These are phyloP conservation scores for Eupithecia vulgata DNA, from an alignment of 2,888 invertebrate genomes.

Conservation along the genomic window DNA sequence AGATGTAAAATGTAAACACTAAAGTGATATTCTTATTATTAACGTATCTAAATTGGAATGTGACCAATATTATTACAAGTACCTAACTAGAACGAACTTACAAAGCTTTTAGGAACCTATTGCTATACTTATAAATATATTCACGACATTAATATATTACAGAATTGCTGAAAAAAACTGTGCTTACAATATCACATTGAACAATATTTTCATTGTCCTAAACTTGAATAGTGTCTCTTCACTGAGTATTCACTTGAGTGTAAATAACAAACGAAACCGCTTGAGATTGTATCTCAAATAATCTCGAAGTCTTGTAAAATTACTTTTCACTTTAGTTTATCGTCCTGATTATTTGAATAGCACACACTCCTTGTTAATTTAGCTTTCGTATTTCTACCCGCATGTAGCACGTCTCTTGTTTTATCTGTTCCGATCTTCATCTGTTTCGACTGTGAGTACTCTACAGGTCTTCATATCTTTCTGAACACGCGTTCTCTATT, in stretches of 20 bases:
- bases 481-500: neutral
- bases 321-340: slow-evolving; percentile 4
- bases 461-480: neutral
- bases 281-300: neutral
- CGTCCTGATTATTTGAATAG: neutral
- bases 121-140: slow-evolving; percentile 62
- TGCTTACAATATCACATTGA: slow-evolving; percentile 81
- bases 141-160: slow-evolving; percentile 79
- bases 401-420: neutral
- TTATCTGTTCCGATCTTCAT: neutral
- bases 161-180: slow-evolving; percentile 67
- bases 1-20: slow-evolving; percentile 51
- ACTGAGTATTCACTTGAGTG: slow-evolving; percentile 37
- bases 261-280: slow-evolving; percentile 12
- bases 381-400: neutral
- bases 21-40: slow-evolving; percentile 47
- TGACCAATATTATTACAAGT: slow-evolving; percentile 48
- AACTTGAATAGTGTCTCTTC: slow-evolving; percentile 43
- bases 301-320: slow-evolving; percentile 4
- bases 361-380: neutral
- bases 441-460: neutral
- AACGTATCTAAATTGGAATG: slow-evolving; percentile 55
- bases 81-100: slow-evolving; percentile 67
- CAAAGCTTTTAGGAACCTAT: slow-evolving; percentile 61
- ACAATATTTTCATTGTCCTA: slow-evolving; percentile 66